phyloP scores from a whole-genome alignment of 1,140 invertebrate genomes.

The Agrilus planipennis region DNA sequence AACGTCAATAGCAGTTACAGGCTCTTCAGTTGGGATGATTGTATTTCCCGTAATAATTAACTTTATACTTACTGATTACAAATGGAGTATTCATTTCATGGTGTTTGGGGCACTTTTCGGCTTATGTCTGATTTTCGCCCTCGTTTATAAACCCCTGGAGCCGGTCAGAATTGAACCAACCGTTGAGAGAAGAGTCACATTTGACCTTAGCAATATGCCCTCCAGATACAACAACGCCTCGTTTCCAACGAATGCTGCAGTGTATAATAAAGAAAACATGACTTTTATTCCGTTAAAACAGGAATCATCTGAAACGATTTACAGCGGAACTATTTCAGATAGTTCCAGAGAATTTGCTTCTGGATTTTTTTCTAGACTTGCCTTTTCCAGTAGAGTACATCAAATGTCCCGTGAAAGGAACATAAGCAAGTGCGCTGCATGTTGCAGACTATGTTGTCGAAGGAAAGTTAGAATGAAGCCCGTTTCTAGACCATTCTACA shows the following conservation, averaged over 20 bases:
- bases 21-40: slow-evolving; percentile 66
- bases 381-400: neutral
- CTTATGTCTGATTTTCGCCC: slow-evolving; percentile 11
- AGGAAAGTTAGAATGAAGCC: neutral
- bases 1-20: slow-evolving; percentile 65
- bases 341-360: neutral
- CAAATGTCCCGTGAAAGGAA: too few species aligned
- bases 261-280: neutral
- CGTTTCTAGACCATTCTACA: slow-evolving; percentile 56
- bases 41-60: slow-evolving; percentile 47
- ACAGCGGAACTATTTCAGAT: neutral
- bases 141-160: slow-evolving; percentile 18
- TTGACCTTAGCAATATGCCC: neutral
- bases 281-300: too few species aligned
- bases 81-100: slow-evolving; percentile 41
- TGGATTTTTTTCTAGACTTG: neutral
- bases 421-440: too few species aligned
- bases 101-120: slow-evolving; percentile 34
- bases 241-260: slow-evolving; percentile 3
- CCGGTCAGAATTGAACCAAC: slow-evolving; percentile 2
- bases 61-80: slow-evolving; percentile 35
- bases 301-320: neutral
- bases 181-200: neutral
- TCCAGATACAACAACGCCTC: slow-evolving; percentile 7
- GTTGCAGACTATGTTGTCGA: neutral